These are phyloP conservation scores for Dysdera silvatica DNA, from an alignment of 1,140 invertebrate genomes.

Conservation along the genomic window DNA sequence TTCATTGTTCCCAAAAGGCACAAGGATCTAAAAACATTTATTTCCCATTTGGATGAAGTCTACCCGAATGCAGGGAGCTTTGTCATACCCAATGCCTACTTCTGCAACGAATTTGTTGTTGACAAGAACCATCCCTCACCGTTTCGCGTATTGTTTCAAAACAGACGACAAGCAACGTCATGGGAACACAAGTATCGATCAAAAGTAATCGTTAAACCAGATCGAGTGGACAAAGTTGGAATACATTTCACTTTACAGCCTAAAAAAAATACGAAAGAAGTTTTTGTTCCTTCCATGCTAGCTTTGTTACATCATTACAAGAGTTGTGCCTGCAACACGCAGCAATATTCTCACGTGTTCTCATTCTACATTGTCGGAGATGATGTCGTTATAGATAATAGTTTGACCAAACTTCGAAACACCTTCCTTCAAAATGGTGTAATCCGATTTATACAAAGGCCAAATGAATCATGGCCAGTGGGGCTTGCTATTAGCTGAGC, in stretches of 20 bases:
- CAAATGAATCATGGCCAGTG: no score
- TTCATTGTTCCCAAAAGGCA: slow-evolving; percentile 18
- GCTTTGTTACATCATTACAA: slow-evolving; percentile 25
- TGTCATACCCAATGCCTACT: slow-evolving; percentile 12
- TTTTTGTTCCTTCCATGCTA: neutral
- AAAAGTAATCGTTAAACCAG: slow-evolving; percentile 13
- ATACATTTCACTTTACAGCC: slow-evolving; percentile 11
- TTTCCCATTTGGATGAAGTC: slow-evolving; percentile 4
- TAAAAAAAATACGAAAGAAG: slow-evolving; percentile 1
- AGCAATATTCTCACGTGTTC: slow-evolving; percentile 17
- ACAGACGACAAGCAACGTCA: slow-evolving; percentile 11
- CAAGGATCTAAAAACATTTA: neutral
- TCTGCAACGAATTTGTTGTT: slow-evolving; percentile 17
- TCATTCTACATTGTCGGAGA: slow-evolving; percentile 10
- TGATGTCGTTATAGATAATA: slow-evolving; percentile 19
- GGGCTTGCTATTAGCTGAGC: no score
- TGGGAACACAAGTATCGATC: slow-evolving; percentile 13
- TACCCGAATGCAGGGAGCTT: slow-evolving; percentile 15
- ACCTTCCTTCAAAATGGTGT: no score
- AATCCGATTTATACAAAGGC: no score
- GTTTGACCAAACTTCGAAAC: neutral
- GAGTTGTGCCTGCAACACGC: slow-evolving; percentile 5
- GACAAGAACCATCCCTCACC: neutral
- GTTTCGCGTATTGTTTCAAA: slow-evolving; percentile 3
- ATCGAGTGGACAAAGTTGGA: slow-evolving; percentile 4